Conservation (phyloP, 2,797 vertebrate genomes). For the Typhlichthys subterraneus region DNA sequence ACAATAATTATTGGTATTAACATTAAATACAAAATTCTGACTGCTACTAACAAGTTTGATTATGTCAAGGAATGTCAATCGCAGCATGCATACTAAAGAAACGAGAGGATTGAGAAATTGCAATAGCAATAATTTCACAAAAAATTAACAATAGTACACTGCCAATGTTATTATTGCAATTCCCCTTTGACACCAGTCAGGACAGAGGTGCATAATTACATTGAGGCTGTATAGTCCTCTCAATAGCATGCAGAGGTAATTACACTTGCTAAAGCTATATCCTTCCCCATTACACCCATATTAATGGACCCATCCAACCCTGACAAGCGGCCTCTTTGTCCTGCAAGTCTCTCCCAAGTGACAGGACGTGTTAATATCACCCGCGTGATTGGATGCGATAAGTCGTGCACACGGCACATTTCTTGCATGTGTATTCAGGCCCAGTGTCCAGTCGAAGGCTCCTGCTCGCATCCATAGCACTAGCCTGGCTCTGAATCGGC, state of each 20-base stretch:
- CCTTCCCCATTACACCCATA: constrained; percentile 63
- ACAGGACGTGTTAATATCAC: constrained; percentile 79
- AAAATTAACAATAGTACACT: constrained; percentile 7
- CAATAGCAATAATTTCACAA: constrained; percentile 2
- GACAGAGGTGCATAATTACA: constrained; percentile 30
- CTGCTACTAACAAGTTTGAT: background rate
- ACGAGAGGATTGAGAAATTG: background rate
- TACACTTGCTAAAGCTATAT: constrained; percentile 63
- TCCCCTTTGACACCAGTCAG: constrained; percentile 13
- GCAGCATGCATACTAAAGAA: background rate
- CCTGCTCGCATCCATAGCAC: constrained; percentile 62
- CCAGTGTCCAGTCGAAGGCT: constrained; percentile 68
- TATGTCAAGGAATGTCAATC: background rate
- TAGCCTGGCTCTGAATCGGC: constrained; percentile 74
- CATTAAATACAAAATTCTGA: background rate
- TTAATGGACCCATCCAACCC: constrained; percentile 59
- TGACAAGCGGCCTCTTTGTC: constrained; percentile 76
- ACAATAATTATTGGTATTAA: too few species aligned
- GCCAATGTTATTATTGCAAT: constrained; percentile 18
- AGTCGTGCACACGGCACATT: constrained; percentile 50
- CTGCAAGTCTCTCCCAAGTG: constrained; percentile 58
- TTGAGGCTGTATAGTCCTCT: constrained; percentile 54
- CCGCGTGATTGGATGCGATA: constrained; percentile 73
- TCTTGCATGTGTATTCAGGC: constrained; percentile 55
- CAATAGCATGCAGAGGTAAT: constrained; percentile 65